Conservation (phyloP, 2,797 vertebrate genomes). For the Chaunax sp. region DNA sequence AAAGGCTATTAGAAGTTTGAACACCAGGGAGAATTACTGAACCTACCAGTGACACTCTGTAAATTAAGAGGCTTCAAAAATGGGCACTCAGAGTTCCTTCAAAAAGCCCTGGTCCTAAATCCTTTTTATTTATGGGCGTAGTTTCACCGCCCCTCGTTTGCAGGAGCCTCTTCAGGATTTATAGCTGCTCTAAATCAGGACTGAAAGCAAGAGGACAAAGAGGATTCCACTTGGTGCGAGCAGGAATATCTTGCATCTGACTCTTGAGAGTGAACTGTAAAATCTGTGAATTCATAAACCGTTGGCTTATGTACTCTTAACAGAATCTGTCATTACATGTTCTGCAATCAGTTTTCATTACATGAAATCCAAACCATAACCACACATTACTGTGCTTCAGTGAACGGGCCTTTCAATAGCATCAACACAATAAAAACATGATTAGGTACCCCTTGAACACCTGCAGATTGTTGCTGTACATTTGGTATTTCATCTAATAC, state of each 20-base stretch:
- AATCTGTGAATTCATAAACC: constrained; percentile 61
- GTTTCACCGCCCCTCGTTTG: constrained; percentile 74
- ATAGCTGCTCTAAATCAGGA: constrained; percentile 78
- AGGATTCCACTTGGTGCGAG: constrained; percentile 66
- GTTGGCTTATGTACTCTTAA: constrained; percentile 49
- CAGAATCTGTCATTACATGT: constrained; percentile 65
- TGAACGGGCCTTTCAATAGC: constrained; percentile 46
- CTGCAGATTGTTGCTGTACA: constrained; percentile 65
- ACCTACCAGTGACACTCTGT: constrained; percentile 48
- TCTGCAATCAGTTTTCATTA: constrained; percentile 59
- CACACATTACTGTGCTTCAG: constrained; percentile 29
- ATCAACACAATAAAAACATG: constrained; percentile 61
- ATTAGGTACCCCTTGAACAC: constrained; percentile 65
- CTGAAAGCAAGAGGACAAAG: constrained; percentile 81
- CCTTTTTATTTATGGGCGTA: constrained; percentile 77
- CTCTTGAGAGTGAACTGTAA: constrained; percentile 53
- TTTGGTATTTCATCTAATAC: constrained; percentile 37
- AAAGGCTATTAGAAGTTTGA: constrained; percentile 27
- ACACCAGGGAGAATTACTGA: constrained; percentile 44
- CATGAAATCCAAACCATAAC: constrained; percentile 44
- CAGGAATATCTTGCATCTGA: constrained; percentile 59
- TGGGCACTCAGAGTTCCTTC: constrained; percentile 65
- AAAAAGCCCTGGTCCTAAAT: constrained; percentile 70
- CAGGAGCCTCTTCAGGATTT: constrained; percentile 78
- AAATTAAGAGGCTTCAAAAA: constrained; percentile 72